Percentiles rank a stretch among this genome's conserved stretches.
Evolutionary conservation across 1,140 invertebrate species (phyloP).

Genomic region (Holcopasites calliopsidis): DNA sequence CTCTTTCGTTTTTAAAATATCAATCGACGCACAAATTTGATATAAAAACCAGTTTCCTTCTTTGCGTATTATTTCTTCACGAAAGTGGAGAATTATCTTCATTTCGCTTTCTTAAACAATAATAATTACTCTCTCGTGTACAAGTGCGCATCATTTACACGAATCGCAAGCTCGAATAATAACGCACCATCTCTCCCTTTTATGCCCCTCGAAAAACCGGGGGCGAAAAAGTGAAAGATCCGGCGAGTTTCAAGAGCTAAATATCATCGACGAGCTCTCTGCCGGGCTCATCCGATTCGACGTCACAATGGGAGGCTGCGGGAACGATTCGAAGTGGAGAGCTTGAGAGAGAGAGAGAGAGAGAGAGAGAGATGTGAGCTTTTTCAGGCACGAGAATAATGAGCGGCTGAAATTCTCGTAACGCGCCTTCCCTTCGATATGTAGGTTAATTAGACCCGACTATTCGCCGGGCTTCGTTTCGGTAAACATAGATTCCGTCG

Average conservation of each 20-base stretch:
- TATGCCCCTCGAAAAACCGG: too few relatives aligned
- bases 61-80: too few relatives aligned
- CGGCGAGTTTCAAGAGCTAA: not conserved
- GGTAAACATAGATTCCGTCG: not conserved
- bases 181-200: too few relatives aligned
- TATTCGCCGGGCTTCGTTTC: not conserved
- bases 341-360: not conserved
- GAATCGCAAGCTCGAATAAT: too few relatives aligned
- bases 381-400: constrained; percentile 29
- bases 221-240: not conserved
- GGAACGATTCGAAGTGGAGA: not conserved
- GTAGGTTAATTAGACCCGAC: constrained; percentile 39
- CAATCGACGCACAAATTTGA: not conserved
- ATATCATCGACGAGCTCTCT: not conserved
- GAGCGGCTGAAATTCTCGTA: constrained; percentile 22
- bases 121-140: too few relatives aligned
- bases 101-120: too few relatives aligned
- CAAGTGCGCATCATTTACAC: too few relatives aligned
- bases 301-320: not conserved
- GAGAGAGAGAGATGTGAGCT: not conserved
- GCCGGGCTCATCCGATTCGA: not conserved
- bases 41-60: too few relatives aligned
- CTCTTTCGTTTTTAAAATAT: not conserved
- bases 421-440: constrained; percentile 24
- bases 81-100: too few relatives aligned